phyloP scores from a whole-genome alignment of 2,113 vertebrate species.

The Craseonycteris thonglongyai region DNA sequence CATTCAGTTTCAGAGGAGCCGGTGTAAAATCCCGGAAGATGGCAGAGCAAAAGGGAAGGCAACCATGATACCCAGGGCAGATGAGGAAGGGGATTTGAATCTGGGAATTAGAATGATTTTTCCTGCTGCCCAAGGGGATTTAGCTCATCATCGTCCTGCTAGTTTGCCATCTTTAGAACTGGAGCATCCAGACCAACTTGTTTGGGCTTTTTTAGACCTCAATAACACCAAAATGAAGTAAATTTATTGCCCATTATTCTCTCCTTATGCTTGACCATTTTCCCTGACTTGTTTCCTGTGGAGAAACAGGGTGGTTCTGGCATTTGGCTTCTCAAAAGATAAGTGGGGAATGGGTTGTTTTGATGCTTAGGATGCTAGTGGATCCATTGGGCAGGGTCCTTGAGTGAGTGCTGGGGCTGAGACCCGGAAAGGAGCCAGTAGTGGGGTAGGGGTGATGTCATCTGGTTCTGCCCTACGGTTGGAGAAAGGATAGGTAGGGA shows the following conservation, averaged over 20 bases:
- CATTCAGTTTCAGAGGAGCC: conserved; percentile 67
- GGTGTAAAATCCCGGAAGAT: conserved; percentile 70
- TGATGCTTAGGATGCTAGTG: background rate
- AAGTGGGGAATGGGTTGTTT: conserved; percentile 25
- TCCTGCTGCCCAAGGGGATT: background rate
- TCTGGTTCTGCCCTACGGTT: conserved; percentile 9
- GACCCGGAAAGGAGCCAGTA: background rate
- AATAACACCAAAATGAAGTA: background rate
- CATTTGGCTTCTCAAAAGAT: conserved; percentile 29
- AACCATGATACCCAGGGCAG: conserved; percentile 24
- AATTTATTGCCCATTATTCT: background rate
- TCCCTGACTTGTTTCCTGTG: conserved; percentile 19
- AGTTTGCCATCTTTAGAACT: conserved; percentile 13
- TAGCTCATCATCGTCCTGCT: background rate
- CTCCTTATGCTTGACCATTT: background rate
- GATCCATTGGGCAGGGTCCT: background rate
- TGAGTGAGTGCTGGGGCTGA: background rate
- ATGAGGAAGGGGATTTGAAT: conserved; percentile 19
- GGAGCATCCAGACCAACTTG: background rate
- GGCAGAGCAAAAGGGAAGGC: background rate
- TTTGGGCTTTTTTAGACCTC: conserved; percentile 19
- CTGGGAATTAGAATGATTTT: conserved; percentile 20
- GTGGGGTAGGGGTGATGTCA: background rate
- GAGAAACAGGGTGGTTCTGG: conserved; percentile 18
- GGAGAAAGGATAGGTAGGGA: background rate